A percentile compares a stretch with the other conserved stretches of the same genome.
Evolutionary conservation across 2,113 vertebrate genomes (phyloP).

Genomic region (Orycteropus afer): DNA sequence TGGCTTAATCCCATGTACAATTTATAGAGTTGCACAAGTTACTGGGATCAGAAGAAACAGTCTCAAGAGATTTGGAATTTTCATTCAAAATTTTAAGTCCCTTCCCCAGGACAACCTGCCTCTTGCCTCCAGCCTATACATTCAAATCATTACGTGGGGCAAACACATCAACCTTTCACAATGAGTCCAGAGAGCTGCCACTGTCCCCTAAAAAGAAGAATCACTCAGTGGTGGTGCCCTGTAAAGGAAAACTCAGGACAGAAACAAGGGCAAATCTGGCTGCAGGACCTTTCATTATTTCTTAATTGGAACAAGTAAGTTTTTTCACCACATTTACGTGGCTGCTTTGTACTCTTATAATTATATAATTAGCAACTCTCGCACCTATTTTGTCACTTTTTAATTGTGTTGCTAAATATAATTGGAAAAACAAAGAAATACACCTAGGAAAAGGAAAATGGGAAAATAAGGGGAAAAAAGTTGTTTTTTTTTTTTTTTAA

Average conservation of each 20-base stretch:
- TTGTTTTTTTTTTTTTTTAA: background rate
- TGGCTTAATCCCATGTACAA: background rate
- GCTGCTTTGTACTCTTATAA: slow-evolving; percentile 67
- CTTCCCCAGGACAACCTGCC: background rate
- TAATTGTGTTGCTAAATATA: slow-evolving; percentile 82
- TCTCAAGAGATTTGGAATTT: background rate
- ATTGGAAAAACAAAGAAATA: slow-evolving; percentile 77
- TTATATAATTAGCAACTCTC: slow-evolving; percentile 80
- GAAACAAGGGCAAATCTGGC: slow-evolving; percentile 10
- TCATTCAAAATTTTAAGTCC: background rate
- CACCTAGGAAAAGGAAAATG: slow-evolving; percentile 65
- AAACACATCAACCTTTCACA: background rate
- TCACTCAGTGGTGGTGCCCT: background rate
- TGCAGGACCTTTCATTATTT: slow-evolving; percentile 56
- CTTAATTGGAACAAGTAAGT: slow-evolving; percentile 46
- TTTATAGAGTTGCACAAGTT: slow-evolving; percentile 28
- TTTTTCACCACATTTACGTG: slow-evolving; percentile 48
- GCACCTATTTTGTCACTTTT: slow-evolving; percentile 78
- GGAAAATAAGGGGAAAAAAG: slow-evolving; percentile 44
- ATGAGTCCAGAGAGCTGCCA: background rate
- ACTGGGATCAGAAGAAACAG: slow-evolving; percentile 29
- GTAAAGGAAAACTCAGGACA: background rate
- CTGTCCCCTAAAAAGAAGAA: slow-evolving; percentile 14
- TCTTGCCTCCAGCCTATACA: background rate
- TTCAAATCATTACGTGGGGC: background rate